A percentile compares a stretch with the other conserved stretches of the same genome.
Evolutionary conservation across 2,888 invertebrate genomes (phyloP).

Genomic region (Eubasilissa splendida): DNA sequence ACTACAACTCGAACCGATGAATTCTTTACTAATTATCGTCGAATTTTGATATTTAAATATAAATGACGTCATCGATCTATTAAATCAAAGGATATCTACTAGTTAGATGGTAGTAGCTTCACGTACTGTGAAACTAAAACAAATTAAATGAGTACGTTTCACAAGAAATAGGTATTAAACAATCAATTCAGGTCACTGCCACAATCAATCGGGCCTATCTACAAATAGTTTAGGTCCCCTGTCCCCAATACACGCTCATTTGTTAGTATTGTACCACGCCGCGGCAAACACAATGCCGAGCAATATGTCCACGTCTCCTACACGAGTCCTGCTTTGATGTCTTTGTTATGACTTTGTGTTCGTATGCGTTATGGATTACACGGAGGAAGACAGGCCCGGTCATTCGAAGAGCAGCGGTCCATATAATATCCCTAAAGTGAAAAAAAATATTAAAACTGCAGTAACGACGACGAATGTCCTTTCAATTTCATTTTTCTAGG

Average conservation of each 20-base stretch:
- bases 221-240: neutral
- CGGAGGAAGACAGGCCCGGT: neutral
- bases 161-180: too few species aligned
- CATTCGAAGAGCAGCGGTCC: neutral
- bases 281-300: constrained; percentile 69
- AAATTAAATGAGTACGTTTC: too few species aligned
- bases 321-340: constrained; percentile 71
- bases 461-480: too few species aligned
- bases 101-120: too few species aligned
- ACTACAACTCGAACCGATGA: too few species aligned
- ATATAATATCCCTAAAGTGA: neutral
- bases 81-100: too few species aligned
- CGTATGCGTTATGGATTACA: constrained; percentile 53
- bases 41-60: too few species aligned
- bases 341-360: constrained; percentile 66
- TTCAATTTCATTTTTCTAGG: too few species aligned
- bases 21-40: too few species aligned
- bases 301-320: constrained; percentile 73
- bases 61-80: too few species aligned
- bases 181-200: too few species aligned
- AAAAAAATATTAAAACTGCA: neutral
- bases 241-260: constrained; percentile 50
- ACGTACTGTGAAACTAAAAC: too few species aligned
- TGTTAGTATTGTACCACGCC: constrained; percentile 54
- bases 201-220: neutral